Evolutionary conservation across 2,113 vertebrate species (phyloP), one percentile per base, ranked within the genome.

Genomic region (Amblyopsis rosae): DNA sequence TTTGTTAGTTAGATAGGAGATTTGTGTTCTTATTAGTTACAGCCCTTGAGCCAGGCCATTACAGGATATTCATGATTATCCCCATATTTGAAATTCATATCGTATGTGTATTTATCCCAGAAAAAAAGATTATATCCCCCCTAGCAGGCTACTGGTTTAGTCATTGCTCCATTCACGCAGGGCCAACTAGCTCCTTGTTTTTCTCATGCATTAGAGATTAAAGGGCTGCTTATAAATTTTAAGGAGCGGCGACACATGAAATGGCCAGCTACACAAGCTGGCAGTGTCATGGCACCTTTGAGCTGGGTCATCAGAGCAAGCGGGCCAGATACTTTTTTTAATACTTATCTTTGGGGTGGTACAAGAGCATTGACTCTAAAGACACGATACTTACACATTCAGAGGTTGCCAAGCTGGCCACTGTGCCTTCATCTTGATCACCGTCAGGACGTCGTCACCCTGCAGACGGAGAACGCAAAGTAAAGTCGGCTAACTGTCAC

Each of bases 361-460:
- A 26, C 26, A 26, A 26, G 26, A 26, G 26, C 26, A 26, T 26
- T 26, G 26, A 41, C 35, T 41, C 7, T 41, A 76, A 76, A 55
- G 9, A 69, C 35, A 4, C 17, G 56, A 63, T 90, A 96, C 97
- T 99, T 95, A 99, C 98, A 99, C 94, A 17, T 97, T 99, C 49
- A 95, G 88, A 4, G 98, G 98, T 77, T 99, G 98, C 98, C 97
- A 99, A 74, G 98, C 98, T 0, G 98, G 97, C 98, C 98, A 99
- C 84, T 99, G 98, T 0, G 98, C 97, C 93, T 99, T 99, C 88
- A 98, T 96, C 91, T 99, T 99, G 93, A 99, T 97, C 89, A 99
- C 98, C 0, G 98, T 99, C 80, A 99, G 90, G 77, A 99, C 95
- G 0, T 97, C 96, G 80, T 99, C 98, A 1, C 98, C 98, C 98